Evolutionary conservation across 2,113 vertebrate species (phyloP).

Genomic region (Hylia prasina): DNA sequence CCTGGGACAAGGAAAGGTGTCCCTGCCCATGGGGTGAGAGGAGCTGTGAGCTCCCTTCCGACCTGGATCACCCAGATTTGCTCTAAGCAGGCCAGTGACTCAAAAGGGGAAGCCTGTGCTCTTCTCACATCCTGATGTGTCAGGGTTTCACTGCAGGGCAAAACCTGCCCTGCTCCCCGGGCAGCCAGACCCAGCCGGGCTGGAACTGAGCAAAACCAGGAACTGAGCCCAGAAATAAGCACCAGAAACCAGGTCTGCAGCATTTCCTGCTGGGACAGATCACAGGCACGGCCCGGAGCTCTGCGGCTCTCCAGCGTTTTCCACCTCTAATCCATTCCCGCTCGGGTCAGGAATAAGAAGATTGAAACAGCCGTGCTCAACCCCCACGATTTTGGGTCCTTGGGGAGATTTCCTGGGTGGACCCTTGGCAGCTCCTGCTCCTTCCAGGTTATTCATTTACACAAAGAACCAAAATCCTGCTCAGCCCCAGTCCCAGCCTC

Average conservation of each 20-base stretch:
- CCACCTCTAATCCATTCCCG: not conserved
- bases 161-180: not conserved
- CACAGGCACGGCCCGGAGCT: not conserved
- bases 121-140: not conserved
- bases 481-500: not conserved
- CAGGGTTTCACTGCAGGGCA: not conserved
- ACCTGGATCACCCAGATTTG: accelerated
- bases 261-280: not conserved
- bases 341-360: accelerated
- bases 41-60: not conserved
- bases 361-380: not conserved
- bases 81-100: accelerated
- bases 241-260: not conserved
- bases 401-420: not conserved
- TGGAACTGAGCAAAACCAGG: not conserved
- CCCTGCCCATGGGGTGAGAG: not conserved
- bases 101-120: not conserved
- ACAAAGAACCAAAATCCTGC: not conserved
- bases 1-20: not conserved
- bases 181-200: not conserved
- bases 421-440: not conserved
- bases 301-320: accelerated
- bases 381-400: not conserved
- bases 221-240: not conserved
- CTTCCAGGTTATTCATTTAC: not conserved